phyloP scores from a whole-genome alignment of 2,113 vertebrate species.

The Halichoeres trimaculatus region DNA sequence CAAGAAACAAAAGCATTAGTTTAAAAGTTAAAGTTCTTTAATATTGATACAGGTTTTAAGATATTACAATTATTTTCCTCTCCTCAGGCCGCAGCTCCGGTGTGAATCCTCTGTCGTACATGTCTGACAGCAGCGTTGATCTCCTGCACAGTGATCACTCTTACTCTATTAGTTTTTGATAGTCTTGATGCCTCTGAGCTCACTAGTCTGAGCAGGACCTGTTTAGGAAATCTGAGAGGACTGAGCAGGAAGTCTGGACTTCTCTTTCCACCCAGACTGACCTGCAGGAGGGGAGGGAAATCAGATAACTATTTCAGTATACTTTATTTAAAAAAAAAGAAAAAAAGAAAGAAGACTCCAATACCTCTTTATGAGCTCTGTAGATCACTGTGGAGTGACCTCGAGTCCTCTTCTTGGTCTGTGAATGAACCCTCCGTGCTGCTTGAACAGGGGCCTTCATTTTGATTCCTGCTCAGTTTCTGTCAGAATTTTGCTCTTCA shows the following conservation, averaged over 20 bases:
- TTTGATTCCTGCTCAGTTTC: not conserved
- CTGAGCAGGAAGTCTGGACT: constrained; percentile 35
- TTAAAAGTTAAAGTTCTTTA: constrained; percentile 39
- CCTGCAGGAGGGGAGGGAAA: constrained; percentile 32
- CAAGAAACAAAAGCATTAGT: not conserved
- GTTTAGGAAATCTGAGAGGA: constrained; percentile 23
- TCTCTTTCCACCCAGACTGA: not conserved
- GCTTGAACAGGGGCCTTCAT: constrained; percentile 66
- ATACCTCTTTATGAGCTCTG: constrained; percentile 72
- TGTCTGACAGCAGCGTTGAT: constrained; percentile 61
- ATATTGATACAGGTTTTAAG: constrained; percentile 7
- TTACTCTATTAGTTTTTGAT: constrained; percentile 62
- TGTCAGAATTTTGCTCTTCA: not conserved
- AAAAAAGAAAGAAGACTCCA: not conserved
- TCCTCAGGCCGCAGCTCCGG: constrained; percentile 57
- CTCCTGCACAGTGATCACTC: constrained; percentile 72
- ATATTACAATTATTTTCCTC: not conserved
- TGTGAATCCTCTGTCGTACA: constrained; percentile 17
- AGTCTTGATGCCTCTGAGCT: constrained; percentile 75
- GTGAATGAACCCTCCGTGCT: not conserved
- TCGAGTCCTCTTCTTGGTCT: constrained; percentile 22
- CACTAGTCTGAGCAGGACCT: constrained; percentile 68
- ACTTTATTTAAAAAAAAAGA: not conserved
- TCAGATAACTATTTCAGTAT: not conserved
- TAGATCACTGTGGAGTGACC: constrained; percentile 51